These are phyloP conservation scores for Pristionchus arcanus DNA, from an alignment of 2,888 invertebrate genomes.

Conservation along the genomic window DNA sequence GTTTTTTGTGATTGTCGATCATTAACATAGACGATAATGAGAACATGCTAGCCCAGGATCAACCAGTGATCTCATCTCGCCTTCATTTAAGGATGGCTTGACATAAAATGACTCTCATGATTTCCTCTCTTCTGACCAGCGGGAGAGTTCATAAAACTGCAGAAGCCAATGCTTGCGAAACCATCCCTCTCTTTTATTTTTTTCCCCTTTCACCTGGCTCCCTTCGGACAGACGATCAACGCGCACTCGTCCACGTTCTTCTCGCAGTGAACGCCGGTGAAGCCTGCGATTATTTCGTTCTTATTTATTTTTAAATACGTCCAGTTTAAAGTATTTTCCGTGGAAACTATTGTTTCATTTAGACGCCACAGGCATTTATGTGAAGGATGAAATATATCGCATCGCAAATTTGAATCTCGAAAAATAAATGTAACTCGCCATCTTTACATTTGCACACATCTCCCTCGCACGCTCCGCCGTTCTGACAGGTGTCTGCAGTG, in stretches of 20 bases:
- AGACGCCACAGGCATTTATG: neutral
- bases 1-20: too few relatives aligned
- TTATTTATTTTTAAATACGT: too few relatives aligned
- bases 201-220: constrained; percentile 60
- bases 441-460: constrained; percentile 90
- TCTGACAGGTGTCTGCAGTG: constrained; percentile 68
- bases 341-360: neutral
- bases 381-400: neutral
- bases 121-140: too few relatives aligned
- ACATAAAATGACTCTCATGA: too few relatives aligned
- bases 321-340: too few relatives aligned
- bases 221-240: constrained; percentile 72
- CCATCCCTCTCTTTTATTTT: too few relatives aligned
- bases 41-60: too few relatives aligned
- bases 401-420: neutral
- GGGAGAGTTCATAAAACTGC: too few relatives aligned
- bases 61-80: too few relatives aligned
- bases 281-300: constrained; percentile 66
- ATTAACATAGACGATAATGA: too few relatives aligned
- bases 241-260: constrained; percentile 78
- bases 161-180: too few relatives aligned
- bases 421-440: constrained; percentile 81
- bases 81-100: too few relatives aligned
- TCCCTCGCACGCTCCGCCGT: constrained; percentile 74
- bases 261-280: constrained; percentile 76